These are phyloP conservation scores for Hybognathus amarus DNA, from an alignment of 2,797 vertebrate genomes.

Conservation along the genomic window DNA sequence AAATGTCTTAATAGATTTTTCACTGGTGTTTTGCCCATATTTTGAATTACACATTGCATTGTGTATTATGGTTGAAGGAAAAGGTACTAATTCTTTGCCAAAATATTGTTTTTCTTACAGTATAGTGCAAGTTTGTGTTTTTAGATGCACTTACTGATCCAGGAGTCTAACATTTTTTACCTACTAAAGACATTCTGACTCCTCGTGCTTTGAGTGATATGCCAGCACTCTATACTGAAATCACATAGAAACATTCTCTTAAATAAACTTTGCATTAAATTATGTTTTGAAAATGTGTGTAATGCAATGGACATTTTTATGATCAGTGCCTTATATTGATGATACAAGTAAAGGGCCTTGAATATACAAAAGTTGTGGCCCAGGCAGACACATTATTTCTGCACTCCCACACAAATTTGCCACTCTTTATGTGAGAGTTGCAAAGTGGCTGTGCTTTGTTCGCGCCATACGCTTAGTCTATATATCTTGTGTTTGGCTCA, in stretches of 20 bases:
- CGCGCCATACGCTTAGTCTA: conserved; percentile 28
- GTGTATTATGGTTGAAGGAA: not conserved
- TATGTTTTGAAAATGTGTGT: conserved; percentile 16
- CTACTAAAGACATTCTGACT: not conserved
- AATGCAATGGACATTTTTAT: not conserved
- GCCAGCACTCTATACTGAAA: not conserved
- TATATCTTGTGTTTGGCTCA: conserved; percentile 17
- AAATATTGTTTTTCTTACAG: not conserved
- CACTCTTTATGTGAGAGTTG: not conserved
- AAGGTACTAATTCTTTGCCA: not conserved
- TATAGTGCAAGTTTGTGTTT: not conserved
- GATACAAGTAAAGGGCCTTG: not conserved
- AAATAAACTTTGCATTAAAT: not conserved
- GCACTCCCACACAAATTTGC: not conserved
- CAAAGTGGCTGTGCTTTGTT: conserved; percentile 15
- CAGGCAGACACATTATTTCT: not conserved
- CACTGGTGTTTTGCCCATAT: not conserved
- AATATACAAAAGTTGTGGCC: not conserved
- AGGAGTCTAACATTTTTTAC: no score
- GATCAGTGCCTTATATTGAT: not conserved
- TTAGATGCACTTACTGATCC: not conserved
- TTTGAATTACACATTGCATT: not conserved
- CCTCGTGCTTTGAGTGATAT: not conserved
- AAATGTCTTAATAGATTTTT: not conserved
- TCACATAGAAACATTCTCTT: not conserved